Conservation (phyloP, 2,888 invertebrate species). For the Aquatica leii region DNA sequence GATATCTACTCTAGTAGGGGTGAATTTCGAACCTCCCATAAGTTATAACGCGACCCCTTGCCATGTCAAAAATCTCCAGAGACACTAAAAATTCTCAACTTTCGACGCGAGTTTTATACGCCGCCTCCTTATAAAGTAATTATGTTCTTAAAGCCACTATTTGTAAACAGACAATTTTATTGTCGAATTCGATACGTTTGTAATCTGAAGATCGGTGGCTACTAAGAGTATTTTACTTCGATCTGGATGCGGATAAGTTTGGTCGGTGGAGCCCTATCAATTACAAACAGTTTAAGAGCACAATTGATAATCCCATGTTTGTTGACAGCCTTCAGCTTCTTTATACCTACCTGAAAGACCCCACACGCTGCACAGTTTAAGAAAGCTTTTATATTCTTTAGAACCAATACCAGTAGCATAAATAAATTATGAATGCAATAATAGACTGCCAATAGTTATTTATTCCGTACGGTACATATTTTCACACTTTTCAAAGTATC, state of each 20-base stretch:
- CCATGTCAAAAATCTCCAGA: background rate
- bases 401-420: constrained; percentile 23
- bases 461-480: background rate
- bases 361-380: constrained; percentile 49
- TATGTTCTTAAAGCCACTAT: too few species aligned
- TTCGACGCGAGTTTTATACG: background rate
- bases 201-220: constrained; percentile 22
- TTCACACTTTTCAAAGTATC: too few species aligned
- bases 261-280: constrained; percentile 48
- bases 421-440: constrained; percentile 12
- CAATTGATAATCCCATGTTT: constrained; percentile 61
- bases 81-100: background rate
- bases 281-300: constrained; percentile 60
- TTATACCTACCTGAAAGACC: constrained; percentile 49
- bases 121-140: background rate
- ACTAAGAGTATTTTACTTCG: constrained; percentile 18
- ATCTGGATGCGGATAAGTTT: constrained; percentile 13
- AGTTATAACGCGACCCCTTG: constrained; percentile 25
- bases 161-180: background rate
- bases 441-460: constrained; percentile 8
- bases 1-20: constrained; percentile 28
- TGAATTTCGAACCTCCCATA: constrained; percentile 21
- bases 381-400: constrained; percentile 11
- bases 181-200: constrained; percentile 4
- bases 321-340: constrained; percentile 54